Evolutionary conservation across 2,888 invertebrate species (phyloP).

Genomic region (Anticlea derivata): DNA sequence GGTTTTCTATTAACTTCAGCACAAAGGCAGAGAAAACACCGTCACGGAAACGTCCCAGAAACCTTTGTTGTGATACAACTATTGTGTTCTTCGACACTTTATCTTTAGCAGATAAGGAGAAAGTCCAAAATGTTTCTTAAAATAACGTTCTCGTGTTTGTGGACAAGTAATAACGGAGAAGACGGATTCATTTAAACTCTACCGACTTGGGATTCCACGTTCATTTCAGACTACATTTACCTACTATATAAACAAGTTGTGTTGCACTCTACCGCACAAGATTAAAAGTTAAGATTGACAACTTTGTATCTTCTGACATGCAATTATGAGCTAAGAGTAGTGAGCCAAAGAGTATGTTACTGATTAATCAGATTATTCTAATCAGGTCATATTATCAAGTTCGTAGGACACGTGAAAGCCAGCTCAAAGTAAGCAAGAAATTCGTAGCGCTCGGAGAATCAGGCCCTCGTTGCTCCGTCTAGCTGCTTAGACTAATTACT

Average conservation of each 20-base stretch:
- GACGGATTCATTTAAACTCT: conserved; percentile 20
- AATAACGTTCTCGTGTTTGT: conserved; percentile 29
- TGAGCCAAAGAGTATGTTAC: no score
- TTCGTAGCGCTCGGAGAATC: conserved; percentile 55
- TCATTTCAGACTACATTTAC: conserved; percentile 12
- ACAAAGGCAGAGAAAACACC: conserved; percentile 67
- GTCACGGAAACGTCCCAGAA: conserved; percentile 71
- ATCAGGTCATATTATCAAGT: conserved; percentile 14
- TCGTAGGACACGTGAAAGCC: conserved; percentile 34
- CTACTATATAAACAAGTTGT: conserved; percentile 12
- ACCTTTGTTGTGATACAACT: conserved; percentile 66
- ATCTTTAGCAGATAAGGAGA: conserved; percentile 44
- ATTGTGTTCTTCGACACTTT: conserved; percentile 63
- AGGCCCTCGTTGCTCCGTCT: conserved; percentile 59
- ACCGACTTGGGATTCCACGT: conserved; percentile 8
- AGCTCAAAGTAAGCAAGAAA: conserved; percentile 53
- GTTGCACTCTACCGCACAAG: not conserved
- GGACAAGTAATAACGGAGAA: conserved; percentile 26
- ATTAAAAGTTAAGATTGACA: no score
- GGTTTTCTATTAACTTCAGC: conserved; percentile 64
- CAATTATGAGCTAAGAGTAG: no score
- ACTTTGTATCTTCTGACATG: not conserved
- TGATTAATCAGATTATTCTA: conserved; percentile 7
- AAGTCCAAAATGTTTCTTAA: conserved; percentile 34
- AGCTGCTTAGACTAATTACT: conserved; percentile 75